These are phyloP conservation scores for Chaetops frenatus DNA, from an alignment of 2,113 vertebrate species.

Conservation along the genomic window DNA sequence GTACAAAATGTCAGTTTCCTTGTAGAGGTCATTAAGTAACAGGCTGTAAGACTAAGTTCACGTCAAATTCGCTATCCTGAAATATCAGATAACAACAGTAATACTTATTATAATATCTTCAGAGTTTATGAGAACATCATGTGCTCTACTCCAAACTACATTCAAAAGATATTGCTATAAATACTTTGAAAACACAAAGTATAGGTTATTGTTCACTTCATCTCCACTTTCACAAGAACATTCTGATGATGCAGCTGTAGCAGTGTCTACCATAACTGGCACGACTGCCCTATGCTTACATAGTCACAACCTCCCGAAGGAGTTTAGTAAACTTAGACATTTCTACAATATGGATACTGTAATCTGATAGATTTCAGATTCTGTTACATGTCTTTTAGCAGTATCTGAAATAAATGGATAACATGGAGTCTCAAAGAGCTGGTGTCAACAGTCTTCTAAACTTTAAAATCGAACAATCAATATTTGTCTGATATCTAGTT, in stretches of 20 bases:
- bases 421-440: not conserved
- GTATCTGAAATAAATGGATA: not conserved
- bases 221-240: constrained; percentile 51
- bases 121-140: constrained; percentile 50
- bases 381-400: not conserved
- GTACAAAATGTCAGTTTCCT: constrained; percentile 62
- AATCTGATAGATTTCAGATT: not conserved
- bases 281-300: not conserved
- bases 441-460: constrained; percentile 4
- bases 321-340: not conserved
- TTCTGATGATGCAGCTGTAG: constrained; percentile 42
- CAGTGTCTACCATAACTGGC: not conserved
- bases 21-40: constrained; percentile 50
- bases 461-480: not conserved
- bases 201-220: constrained; percentile 38
- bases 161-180: constrained; percentile 62
- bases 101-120: constrained; percentile 27
- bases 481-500: constrained; percentile 5
- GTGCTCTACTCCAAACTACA: constrained; percentile 60
- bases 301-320: not conserved
- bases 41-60: constrained; percentile 57
- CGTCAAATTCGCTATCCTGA: constrained; percentile 22
- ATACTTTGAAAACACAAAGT: constrained; percentile 63
- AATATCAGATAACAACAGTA: constrained; percentile 47
- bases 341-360: not conserved